Evolutionary conservation across 2,888 invertebrate species (phyloP).

Genomic region (Drosophila fungiperda): DNA sequence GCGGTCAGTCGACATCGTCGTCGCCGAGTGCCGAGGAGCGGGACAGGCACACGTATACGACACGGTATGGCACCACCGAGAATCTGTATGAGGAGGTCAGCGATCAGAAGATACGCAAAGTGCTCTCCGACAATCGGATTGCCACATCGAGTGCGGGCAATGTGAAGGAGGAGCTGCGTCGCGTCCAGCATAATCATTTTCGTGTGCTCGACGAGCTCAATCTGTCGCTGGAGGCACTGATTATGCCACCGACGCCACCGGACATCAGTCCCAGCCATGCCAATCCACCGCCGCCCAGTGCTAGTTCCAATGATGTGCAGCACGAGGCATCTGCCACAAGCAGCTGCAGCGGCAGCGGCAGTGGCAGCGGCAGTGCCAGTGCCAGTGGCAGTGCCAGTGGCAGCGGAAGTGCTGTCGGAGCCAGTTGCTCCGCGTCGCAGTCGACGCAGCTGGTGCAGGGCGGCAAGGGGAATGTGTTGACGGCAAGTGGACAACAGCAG

Average conservation of each 20-base stretch:
- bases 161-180: conserved; percentile 93
- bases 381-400: conserved; percentile 3
- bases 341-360: conserved; percentile 44
- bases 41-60: conserved; percentile 89
- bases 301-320: conserved; percentile 84
- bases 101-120: conserved; percentile 85
- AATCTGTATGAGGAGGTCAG: conserved; percentile 85
- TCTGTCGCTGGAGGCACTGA: conserved; percentile 94
- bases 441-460: conserved; percentile 34
- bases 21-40: conserved; percentile 82
- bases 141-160: conserved; percentile 89
- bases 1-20: conserved; percentile 79
- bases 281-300: conserved; percentile 18
- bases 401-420: conserved; percentile 21
- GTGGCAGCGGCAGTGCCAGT: conserved; percentile 15
- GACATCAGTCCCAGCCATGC: conserved; percentile 86
- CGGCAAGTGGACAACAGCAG: conserved; percentile 56
- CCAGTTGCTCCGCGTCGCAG: conserved; percentile 30
- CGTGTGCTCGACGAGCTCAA: conserved; percentile 94
- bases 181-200: conserved; percentile 93
- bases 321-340: conserved; percentile 84
- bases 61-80: conserved; percentile 93
- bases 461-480: conserved; percentile 37
- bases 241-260: conserved; percentile 91
- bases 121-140: conserved; percentile 87